Base-by-base conservation (phyloP, 2,113 vertebrate genomes). In the Python bivittatus region DNA sequence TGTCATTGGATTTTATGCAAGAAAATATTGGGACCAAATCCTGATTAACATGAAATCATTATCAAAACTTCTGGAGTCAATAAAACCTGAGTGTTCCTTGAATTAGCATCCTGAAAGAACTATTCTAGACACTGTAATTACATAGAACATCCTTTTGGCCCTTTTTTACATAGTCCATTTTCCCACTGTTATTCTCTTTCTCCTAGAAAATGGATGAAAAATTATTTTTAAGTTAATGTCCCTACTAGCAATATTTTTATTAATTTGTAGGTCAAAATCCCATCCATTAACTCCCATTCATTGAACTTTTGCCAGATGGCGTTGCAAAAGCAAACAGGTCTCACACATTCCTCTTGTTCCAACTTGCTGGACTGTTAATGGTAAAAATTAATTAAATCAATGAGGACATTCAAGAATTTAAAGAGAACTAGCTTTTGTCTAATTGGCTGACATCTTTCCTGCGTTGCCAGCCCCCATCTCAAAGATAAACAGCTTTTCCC, bases 1-100 rank as follows among this genome's bases (percentile, higher is more conserved):
- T 64, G 56, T 53, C 72, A 58, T 27, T 89, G 91, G 3, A 17
- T 89, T 92, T 84, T 42, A 89, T 12, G 57, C 72, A 89, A 89
- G 29, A 53, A 88, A 92, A 61, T 53, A 57, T 58, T 84, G 17
- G 54, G 42, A 44, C 29, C 68, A 92, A 88, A 88, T 25, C 38
- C 2, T 48, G 11, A 83, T 83, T 38, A 83, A 44, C 27, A 48
- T 44, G 38, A 83, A 92, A 27, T 52, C 11, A 84, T 60, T 25
- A 84, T 20, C 17, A 83, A 56, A 58, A 88, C 12, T 86, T 53
- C 58, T 72, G 86, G 54, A 83, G 54, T 58, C 91, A 48, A 44
- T 84, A 88, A 84, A 20, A 52, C 68, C 27, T 48, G 0, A n/a
- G 27, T 84, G 79, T 56, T 33, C 8, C 60, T 52, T 92, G 27